Base-by-base conservation (phyloP, 1,140 invertebrate genomes). In the Drosophila seguyi region DNA sequence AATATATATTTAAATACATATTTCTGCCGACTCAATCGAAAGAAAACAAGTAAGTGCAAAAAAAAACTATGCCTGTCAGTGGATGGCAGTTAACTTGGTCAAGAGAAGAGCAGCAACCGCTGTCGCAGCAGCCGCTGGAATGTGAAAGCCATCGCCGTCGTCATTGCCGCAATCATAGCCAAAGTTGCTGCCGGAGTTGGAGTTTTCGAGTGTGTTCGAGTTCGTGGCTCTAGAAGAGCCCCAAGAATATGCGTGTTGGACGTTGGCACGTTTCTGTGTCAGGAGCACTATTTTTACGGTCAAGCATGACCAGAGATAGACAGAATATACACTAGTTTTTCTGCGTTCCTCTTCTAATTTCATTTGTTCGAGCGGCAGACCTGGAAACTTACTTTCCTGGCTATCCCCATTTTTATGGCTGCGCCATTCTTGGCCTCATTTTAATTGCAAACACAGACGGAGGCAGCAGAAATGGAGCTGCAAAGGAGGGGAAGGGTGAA, bases 51-150 rank as follows among this genome's bases (percentile, higher is more conserved):
- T 11, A 20, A 8, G 20, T 10, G 0, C n/a, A 16, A 20, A 45
- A 59, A 52, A 60, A 39, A 59, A 59, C 14, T 38, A 13, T 29
- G 31, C 22, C 41, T 71, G 55, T 42, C 53, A 50, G 56, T 56
- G 56, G 25, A 55, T 41, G 80, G 44, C 68, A 59, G 81, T 85
- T 75, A 88, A 85, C 84, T 88, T 88, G 84, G 84, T 85, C 85
- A 88, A 88, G 78, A 79, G 69, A 80, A 69, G 75, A 74, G 63
- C 52, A 20, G 7, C 34, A 34, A 22, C 14, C 16, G 48, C 60
- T 63, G 61, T 55, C 60, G 31, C 45, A 41, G 31, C 45, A 22
- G 48, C 53, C 59, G 38, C 57, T 59, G 77, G 81, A 88, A 88
- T 88, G 84, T 88, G 84, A 88, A 88, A 88, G 84, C 84, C 77